Conservation (phyloP, 2,888 invertebrate species). For the Andrena hattorfiana region DNA sequence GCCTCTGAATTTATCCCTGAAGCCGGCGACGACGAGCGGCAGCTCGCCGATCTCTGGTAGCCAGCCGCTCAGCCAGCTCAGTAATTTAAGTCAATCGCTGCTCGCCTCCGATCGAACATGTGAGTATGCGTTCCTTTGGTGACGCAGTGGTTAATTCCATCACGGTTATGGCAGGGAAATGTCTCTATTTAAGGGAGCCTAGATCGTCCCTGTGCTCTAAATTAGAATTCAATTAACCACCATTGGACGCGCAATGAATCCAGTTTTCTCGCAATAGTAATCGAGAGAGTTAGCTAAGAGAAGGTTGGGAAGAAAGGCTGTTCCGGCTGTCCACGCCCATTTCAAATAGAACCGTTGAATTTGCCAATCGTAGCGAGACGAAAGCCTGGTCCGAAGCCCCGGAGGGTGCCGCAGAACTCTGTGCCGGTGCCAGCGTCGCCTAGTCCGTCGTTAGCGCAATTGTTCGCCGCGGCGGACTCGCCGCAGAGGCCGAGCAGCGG, state of each 20-base stretch:
- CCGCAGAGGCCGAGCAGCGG: constrained; percentile 88
- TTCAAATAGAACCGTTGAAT: constrained; percentile 23
- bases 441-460: constrained; percentile 86
- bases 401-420: constrained; percentile 87
- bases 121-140: constrained; percentile 77
- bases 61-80: constrained; percentile 84
- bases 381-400: constrained; percentile 91
- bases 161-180: no score
- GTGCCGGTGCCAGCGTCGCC: constrained; percentile 86
- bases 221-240: no score
- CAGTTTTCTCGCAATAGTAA: no score
- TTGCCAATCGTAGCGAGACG: constrained; percentile 87
- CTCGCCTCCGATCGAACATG: constrained; percentile 86
- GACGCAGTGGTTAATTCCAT: not conserved
- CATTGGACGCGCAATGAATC: no score
- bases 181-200: no score
- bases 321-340: not conserved
- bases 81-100: constrained; percentile 84
- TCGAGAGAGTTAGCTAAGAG: no score
- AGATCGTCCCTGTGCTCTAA: no score
- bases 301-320: not conserved
- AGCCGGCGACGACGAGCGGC: constrained; percentile 86
- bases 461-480: constrained; percentile 87
- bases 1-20: constrained; percentile 93
- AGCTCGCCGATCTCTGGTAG: constrained; percentile 80